phyloP scores from a whole-genome alignment of 1,140 invertebrate genomes.

The Zeugodacus cucurbitae region DNA sequence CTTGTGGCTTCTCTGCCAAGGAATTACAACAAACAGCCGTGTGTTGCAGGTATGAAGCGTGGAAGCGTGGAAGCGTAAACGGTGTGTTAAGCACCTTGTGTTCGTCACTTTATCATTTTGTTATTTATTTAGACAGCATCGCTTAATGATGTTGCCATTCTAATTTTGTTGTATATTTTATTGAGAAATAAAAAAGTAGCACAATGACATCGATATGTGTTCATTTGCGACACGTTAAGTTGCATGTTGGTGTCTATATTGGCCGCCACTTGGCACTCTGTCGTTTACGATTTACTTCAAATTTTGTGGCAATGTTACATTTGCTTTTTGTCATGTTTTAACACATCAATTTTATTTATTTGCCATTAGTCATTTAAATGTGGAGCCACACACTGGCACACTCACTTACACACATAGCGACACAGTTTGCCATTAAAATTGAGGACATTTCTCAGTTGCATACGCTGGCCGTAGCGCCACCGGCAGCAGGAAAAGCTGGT shows the following conservation, averaged over 20 bases:
- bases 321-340: neutral
- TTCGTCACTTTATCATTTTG: neutral
- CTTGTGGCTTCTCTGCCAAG: neutral
- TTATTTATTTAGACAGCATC: constrained; percentile 3
- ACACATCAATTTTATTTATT: neutral
- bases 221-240: neutral
- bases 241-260: neutral
- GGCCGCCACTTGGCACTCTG: neutral
- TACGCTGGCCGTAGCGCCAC: too few relatives aligned
- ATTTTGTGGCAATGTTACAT: neutral
- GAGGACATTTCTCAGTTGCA: too few relatives aligned
- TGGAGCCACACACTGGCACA: neutral
- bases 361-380: neutral
- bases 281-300: neutral
- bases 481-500: too few relatives aligned
- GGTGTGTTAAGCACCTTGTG: neutral
- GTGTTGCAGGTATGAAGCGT: neutral
- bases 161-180: constrained; percentile 38
- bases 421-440: too few relatives aligned
- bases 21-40: neutral
- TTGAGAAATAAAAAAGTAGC: constrained; percentile 35
- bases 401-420: too few relatives aligned
- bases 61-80: neutral
- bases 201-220: neutral
- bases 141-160: neutral